Conservation (phyloP, 2,888 invertebrate species). For the Agrotis clavis region DNA sequence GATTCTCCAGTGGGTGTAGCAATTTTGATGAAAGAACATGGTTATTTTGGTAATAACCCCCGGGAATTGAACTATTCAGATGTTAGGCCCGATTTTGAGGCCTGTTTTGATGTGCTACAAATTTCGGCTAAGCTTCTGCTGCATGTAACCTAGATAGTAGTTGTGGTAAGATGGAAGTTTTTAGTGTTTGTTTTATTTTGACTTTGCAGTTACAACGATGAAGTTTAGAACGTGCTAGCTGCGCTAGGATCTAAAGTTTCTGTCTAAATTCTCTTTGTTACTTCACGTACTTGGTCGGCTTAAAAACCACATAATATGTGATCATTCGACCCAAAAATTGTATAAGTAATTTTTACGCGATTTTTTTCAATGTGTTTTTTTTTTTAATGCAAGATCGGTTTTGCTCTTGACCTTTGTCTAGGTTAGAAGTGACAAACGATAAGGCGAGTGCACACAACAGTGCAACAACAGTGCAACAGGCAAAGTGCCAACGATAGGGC, state of each 20-base stretch:
- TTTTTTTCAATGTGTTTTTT: too few relatives aligned
- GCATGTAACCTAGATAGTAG: slow-evolving; percentile 39
- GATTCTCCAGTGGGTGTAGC: slow-evolving; percentile 65
- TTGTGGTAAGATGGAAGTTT: slow-evolving; percentile 25
- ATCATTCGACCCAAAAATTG: too few relatives aligned
- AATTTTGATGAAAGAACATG: slow-evolving; percentile 76
- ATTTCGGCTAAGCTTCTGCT: slow-evolving; percentile 35
- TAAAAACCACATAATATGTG: too few relatives aligned
- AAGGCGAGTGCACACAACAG: too few relatives aligned
- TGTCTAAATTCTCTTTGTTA: too few relatives aligned
- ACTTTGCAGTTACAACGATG: slow-evolving; percentile 8
- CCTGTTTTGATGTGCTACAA: slow-evolving; percentile 20
- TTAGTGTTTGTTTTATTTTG: slow-evolving; percentile 19
- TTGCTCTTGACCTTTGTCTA: too few relatives aligned
- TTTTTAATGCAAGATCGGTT: too few relatives aligned
- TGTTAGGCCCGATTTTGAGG: slow-evolving; percentile 67
- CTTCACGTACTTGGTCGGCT: too few relatives aligned
- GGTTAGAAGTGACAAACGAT: too few relatives aligned
- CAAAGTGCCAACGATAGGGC: too few relatives aligned
- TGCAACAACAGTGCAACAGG: too few relatives aligned
- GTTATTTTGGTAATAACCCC: slow-evolving; percentile 74
- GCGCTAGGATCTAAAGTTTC: neutral
- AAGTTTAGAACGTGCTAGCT: slow-evolving; percentile 2
- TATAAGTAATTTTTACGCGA: too few relatives aligned
- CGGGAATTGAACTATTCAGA: slow-evolving; percentile 71